These are phyloP conservation scores for Sus cebifrons DNA, from an alignment of 2,797 vertebrate species.

Conservation along the genomic window DNA sequence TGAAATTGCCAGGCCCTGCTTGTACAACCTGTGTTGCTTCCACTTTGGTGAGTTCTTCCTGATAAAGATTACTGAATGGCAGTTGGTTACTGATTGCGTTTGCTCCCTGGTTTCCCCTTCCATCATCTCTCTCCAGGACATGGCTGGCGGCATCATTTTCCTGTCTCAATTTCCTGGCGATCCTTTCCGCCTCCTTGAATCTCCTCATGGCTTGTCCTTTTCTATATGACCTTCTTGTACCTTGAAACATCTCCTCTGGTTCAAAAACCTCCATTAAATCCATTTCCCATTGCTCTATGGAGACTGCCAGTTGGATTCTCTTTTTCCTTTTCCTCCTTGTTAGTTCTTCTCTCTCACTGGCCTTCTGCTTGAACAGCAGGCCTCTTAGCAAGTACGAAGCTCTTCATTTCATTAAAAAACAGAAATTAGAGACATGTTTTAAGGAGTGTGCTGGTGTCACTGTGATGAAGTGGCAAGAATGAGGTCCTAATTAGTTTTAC, in stretches of 20 bases:
- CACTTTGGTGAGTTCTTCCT: not conserved
- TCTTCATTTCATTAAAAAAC: slow-evolving; percentile 40
- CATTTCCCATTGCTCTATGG: not conserved
- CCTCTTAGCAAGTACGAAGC: not conserved
- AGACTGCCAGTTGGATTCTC: not conserved
- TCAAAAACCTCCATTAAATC: slow-evolving; percentile 36
- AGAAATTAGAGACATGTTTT: not conserved
- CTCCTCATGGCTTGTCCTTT: slow-evolving; percentile 57
- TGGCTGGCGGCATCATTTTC: not conserved
- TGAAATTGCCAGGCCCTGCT: not conserved
- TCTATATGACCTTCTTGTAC: slow-evolving; percentile 15
- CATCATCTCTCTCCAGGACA: not conserved
- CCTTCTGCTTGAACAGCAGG: not conserved
- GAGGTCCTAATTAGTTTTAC: slow-evolving; percentile 65
- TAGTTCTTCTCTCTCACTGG: not conserved
- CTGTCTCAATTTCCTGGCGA: slow-evolving; percentile 13
- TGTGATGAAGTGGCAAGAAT: not conserved
- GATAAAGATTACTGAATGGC: not conserved
- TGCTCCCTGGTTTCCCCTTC: not conserved
- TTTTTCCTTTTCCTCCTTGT: not conserved
- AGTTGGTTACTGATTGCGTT: not conserved
- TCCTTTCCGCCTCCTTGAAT: slow-evolving; percentile 54
- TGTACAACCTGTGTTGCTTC: not conserved
- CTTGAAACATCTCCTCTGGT: slow-evolving; percentile 37
- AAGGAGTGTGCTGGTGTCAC: not conserved